phyloP scores from a whole-genome alignment of 2,888 invertebrate genomes.

The Leptinotarsa rubiginosa region DNA sequence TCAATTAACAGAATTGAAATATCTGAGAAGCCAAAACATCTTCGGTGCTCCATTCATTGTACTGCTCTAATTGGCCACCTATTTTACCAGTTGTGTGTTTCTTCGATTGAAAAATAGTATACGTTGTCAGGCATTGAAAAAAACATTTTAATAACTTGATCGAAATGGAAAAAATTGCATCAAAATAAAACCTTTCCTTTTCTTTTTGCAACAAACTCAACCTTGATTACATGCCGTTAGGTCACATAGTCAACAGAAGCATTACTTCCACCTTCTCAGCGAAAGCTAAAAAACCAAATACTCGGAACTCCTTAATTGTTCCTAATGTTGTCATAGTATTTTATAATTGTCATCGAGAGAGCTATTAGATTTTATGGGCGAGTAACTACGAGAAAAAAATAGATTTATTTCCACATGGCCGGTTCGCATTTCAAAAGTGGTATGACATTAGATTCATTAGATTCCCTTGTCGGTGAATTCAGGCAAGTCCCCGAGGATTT shows the following conservation, averaged over 20 bases:
- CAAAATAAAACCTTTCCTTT: too few species aligned
- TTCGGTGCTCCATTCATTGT: too few species aligned
- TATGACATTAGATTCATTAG: slow-evolving; percentile 46
- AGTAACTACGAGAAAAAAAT: slow-evolving; percentile 41
- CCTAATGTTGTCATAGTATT: slow-evolving; percentile 48
- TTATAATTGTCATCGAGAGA: slow-evolving; percentile 51
- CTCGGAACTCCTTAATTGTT: slow-evolving; percentile 48
- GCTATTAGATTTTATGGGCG: slow-evolving; percentile 49
- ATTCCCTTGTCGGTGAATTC: slow-evolving; percentile 44
- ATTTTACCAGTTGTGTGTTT: too few species aligned
- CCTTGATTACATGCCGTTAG: too few species aligned
- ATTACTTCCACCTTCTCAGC: not conserved
- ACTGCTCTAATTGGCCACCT: too few species aligned
- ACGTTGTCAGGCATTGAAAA: too few species aligned
- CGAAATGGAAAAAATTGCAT: too few species aligned
- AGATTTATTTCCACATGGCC: slow-evolving; percentile 47
- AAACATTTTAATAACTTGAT: too few species aligned
- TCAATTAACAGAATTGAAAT: too few species aligned
- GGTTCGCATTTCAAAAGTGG: slow-evolving; percentile 40
- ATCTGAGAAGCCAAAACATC: too few species aligned
- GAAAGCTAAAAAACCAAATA: slow-evolving; percentile 38
- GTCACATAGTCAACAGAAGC: slow-evolving; percentile 6
- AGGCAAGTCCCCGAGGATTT: slow-evolving; percentile 38
- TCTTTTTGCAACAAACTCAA: too few species aligned
- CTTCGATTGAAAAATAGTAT: too few species aligned